Evolutionary conservation across 2,888 invertebrate genomes (phyloP).

Genomic region (Mycogona germanica): DNA sequence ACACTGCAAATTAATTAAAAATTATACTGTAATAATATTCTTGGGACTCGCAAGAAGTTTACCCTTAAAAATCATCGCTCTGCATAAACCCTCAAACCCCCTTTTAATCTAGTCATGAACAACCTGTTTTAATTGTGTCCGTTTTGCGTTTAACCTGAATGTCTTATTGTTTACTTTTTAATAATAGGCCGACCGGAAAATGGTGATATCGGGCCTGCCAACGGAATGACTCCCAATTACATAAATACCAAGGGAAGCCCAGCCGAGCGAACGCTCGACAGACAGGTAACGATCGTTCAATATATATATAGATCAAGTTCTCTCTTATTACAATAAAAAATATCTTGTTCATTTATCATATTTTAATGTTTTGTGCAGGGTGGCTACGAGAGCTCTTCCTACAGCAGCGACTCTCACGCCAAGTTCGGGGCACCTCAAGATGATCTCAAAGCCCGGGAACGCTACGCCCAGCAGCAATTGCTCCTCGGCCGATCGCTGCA

Average conservation of each 20-base stretch:
- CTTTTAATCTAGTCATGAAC: too few species aligned
- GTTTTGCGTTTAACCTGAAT: too few species aligned
- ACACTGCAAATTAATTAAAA: too few species aligned
- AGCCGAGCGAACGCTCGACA: slow-evolving; percentile 35
- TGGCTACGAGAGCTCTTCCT: slow-evolving; percentile 69
- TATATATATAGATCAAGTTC: too few species aligned
- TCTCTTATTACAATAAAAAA: too few species aligned
- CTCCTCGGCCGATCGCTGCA: slow-evolving; percentile 29
- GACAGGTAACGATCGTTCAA: slow-evolving; percentile 34
- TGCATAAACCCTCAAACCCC: too few species aligned
- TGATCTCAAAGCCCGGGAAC: slow-evolving; percentile 55
- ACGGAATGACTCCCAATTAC: slow-evolving; percentile 31
- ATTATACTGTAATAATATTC: too few species aligned
- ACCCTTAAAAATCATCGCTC: too few species aligned
- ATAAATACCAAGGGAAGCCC: slow-evolving; percentile 37
- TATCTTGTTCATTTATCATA: too few species aligned
- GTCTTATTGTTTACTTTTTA: too few species aligned
- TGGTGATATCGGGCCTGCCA: slow-evolving; percentile 14
- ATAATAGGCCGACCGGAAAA: slow-evolving; percentile 22
- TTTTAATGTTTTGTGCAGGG: slow-evolving; percentile 39
- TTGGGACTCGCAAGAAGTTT: too few species aligned
- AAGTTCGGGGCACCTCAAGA: slow-evolving; percentile 31
- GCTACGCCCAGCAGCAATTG: slow-evolving; percentile 13
- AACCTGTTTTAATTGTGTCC: too few species aligned
- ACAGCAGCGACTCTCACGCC: slow-evolving; percentile 35